phyloP scores from a whole-genome alignment of 2,888 invertebrate species.

The Gymnoscelis rufifasciata region DNA sequence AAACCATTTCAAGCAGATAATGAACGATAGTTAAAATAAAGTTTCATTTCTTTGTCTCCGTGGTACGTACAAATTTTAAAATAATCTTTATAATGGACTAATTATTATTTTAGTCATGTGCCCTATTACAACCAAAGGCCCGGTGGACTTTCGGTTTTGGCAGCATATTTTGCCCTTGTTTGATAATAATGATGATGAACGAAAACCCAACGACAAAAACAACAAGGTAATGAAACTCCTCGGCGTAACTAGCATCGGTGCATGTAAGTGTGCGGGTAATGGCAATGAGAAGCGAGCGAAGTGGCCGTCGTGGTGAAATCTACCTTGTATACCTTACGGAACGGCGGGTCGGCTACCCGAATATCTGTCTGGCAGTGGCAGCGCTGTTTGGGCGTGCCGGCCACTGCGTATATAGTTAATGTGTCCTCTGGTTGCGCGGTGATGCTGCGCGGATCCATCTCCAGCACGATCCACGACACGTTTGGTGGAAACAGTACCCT shows the following conservation, averaged over 20 bases:
- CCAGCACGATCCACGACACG: constrained; percentile 94
- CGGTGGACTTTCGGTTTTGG: no score
- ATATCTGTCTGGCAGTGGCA: constrained; percentile 55
- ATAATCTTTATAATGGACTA: no score
- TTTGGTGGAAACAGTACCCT: constrained; percentile 92
- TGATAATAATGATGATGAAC: no score
- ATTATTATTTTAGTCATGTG: no score
- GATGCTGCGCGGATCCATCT: constrained; percentile 95
- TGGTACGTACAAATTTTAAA: no score
- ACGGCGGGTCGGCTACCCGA: constrained; percentile 53
- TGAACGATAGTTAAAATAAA: constrained; percentile 4
- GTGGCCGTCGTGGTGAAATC: constrained; percentile 28
- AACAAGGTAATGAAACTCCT: no score
- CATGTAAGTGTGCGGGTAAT: constrained; percentile 17
- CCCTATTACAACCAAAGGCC: no score
- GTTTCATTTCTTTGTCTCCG: no score
- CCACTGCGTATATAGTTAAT: constrained; percentile 80
- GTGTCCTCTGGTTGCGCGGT: constrained; percentile 97
- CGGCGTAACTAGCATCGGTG: no score
- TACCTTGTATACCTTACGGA: constrained; percentile 74
- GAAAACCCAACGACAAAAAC: no score
- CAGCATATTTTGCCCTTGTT: no score
- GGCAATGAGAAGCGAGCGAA: constrained; percentile 20
- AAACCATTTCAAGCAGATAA: background rate
- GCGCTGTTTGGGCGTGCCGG: constrained; percentile 56